Evolutionary conservation across 2,797 vertebrate species (phyloP).

Genomic region (Numenius phaeopus): DNA sequence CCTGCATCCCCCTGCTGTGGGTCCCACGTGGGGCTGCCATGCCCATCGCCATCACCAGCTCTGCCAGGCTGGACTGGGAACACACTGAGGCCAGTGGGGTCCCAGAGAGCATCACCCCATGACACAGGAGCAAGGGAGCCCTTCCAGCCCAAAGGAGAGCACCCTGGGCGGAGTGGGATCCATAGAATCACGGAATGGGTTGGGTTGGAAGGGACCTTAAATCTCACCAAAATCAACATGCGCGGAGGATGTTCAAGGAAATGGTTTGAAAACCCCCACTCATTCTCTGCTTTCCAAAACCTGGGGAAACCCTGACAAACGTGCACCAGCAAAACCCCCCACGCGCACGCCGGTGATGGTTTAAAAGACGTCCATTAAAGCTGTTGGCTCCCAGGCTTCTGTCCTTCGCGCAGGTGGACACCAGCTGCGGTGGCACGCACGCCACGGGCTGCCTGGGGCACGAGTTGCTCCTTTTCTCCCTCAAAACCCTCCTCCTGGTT

Average conservation of each 20-base stretch:
- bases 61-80: background rate
- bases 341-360: fast-evolving
- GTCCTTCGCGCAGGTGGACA: background rate
- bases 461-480: background rate
- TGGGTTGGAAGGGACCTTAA: too few relatives aligned
- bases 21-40: fast-evolving
- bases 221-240: background rate
- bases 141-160: background rate
- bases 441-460: background rate
- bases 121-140: background rate
- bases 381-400: background rate
- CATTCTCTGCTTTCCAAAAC: background rate
- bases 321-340: fast-evolving
- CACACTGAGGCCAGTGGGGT: background rate
- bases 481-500: background rate
- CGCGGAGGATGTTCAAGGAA: background rate
- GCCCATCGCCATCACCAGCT: background rate
- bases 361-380: background rate
- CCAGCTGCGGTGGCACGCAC: fast-evolving
- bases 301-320: background rate
- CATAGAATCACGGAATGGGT: too few relatives aligned
- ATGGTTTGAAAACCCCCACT: background rate
- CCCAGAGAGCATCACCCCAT: background rate
- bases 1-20: background rate
- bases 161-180: background rate